Base-by-base conservation (phyloP, 1,140 invertebrate genomes). In the Hermetia illucens region DNA sequence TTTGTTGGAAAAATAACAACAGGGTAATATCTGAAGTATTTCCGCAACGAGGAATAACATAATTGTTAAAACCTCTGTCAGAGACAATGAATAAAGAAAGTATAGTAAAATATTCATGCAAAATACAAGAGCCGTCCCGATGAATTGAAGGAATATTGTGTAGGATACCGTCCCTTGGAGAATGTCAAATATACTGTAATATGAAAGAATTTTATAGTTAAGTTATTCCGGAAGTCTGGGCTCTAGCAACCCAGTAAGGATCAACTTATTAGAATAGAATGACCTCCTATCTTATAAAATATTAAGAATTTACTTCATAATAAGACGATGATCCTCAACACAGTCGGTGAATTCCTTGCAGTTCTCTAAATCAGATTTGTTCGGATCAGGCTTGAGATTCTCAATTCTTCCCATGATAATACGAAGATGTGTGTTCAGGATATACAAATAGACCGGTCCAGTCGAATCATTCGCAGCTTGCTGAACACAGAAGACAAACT, bases 391-490 rank as follows among this genome's bases (percentile, higher is more conserved):
- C n/a, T n/a, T n/a, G 15, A 43, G 22, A 17, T 34, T 18, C 15
- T 27, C 21, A 6, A 43, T 43, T n/a, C 41, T 22, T 12, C 29
- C 37, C 1, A 34, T 20, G 12, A 43, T 15, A 2, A 38, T 21
- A 12, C 37, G 36, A 13, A 43, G 18, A 18, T 43, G 41, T 1
- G 19, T 34, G 20, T 39, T 43, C 32, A 39, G 35, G 3, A 43
- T 8, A 6, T 32, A 25, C 13, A 43, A 5, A 31, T 43, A 43
- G 21, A 36, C 38, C 13, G 27, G 24, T 15, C 36, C 32, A 36
- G 35, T 39, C 41, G 39, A 22, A 24, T 43, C 41, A 18, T 43
- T 43, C 25, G 34, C 39, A 12, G 22, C 34, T 31, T 43, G 38
- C 19, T 43, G 41, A 43, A 35, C 4, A 39, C 21, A 3, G 22